Conservation (phyloP, 2,113 vertebrate species). For the Odocoileus virginianus region DNA sequence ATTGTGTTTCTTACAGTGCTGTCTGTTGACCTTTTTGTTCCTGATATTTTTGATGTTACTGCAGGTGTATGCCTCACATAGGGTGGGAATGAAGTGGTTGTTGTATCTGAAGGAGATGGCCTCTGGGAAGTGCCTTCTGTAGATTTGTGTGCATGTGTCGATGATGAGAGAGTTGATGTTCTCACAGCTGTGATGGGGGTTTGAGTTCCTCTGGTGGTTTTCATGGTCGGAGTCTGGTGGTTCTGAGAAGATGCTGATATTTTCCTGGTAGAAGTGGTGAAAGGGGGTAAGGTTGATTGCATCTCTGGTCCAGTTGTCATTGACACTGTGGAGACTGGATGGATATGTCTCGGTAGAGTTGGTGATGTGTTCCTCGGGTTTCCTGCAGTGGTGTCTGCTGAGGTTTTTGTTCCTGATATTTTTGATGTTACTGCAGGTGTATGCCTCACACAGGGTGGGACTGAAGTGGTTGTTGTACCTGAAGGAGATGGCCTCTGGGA, state of each 20-base stretch:
- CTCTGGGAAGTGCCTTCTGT: accelerated
- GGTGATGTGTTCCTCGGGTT: accelerated
- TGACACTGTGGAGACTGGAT: accelerated
- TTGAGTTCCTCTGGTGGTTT: too few relatives aligned
- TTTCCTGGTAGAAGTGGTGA: accelerated
- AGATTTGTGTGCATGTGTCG: accelerated
- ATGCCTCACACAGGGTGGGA: background rate
- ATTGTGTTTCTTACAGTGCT: background rate
- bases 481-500: accelerated
- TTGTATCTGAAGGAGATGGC: accelerated
- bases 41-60: too few relatives aligned
- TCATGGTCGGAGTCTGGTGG: accelerated
- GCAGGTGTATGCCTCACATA: accelerated
- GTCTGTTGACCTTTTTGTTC: background rate
- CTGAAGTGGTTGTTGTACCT: background rate
- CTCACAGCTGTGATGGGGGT: background rate
- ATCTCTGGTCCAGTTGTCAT: accelerated
- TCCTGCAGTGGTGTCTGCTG: accelerated
- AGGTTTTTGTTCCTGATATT: background rate
- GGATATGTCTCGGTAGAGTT: accelerated
- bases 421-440: background rate
- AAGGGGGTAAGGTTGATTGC: accelerated
- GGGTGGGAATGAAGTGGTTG: background rate
- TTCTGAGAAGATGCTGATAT: accelerated
- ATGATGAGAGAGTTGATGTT: accelerated